A percentile compares a stretch with the other conserved stretches of the same genome.
Evolutionary conservation across 2,888 invertebrate species (phyloP).

Genomic region (Phorcus lineatus): DNA sequence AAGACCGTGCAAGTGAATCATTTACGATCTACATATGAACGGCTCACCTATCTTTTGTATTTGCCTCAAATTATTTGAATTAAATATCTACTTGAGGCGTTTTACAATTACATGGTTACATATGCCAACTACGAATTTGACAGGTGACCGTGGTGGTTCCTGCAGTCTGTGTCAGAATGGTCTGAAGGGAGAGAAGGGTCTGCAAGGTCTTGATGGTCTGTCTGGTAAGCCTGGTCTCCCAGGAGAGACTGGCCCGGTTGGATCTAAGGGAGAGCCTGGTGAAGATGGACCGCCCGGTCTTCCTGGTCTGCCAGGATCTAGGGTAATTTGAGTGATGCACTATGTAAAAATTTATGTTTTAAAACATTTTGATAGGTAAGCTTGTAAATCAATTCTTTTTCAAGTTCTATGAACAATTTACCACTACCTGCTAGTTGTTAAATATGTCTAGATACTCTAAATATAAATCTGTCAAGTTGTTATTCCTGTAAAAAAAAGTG

Average conservation of each 20-base stretch:
- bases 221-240: conserved; percentile 64
- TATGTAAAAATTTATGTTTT: too few species aligned
- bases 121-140: too few species aligned
- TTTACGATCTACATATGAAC: neutral
- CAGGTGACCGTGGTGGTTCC: conserved; percentile 61
- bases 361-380: too few species aligned
- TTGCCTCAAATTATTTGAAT: neutral
- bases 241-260: conserved; percentile 52
- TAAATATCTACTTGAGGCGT: neutral
- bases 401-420: too few species aligned
- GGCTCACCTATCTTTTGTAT: neutral
- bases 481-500: too few species aligned
- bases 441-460: too few species aligned
- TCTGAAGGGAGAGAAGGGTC: conserved; percentile 35
- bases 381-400: too few species aligned
- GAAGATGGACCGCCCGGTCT: conserved; percentile 50
- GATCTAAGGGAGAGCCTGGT: conserved; percentile 59
- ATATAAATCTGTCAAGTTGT: too few species aligned
- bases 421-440: too few species aligned
- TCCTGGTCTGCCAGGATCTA: conserved; percentile 45
- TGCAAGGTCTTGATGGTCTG: conserved; percentile 47
- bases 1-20: too few species aligned
- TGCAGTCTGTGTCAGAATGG: conserved; percentile 59
- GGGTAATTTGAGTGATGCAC: conserved; percentile 26
- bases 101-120: neutral